Evolutionary conservation across 1,140 invertebrate genomes (phyloP).

Genomic region (Cydia amplana): DNA sequence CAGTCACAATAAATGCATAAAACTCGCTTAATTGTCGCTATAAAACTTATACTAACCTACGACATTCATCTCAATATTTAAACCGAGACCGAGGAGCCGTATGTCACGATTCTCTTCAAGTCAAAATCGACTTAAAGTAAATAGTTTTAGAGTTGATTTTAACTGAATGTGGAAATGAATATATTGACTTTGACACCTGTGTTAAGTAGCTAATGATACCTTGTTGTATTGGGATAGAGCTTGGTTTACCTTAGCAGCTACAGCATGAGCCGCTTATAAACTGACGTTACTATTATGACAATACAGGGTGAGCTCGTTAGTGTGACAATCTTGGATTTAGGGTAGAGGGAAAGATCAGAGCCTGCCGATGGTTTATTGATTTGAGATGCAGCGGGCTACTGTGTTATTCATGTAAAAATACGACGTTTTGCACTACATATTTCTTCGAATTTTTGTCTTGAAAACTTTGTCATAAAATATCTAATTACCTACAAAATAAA

Average conservation of each 20-base stretch:
- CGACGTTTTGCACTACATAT: too few species aligned
- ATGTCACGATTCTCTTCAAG: neutral
- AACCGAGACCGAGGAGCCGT: neutral
- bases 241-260: neutral
- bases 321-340: too few species aligned
- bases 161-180: neutral
- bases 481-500: too few species aligned
- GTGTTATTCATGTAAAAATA: too few species aligned
- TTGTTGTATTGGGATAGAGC: neutral
- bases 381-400: too few species aligned
- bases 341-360: too few species aligned
- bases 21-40: slow-evolving; percentile 65
- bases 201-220: neutral
- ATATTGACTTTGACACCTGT: neutral
- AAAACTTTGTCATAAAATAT: too few species aligned
- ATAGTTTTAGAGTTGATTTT: neutral
- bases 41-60: slow-evolving; percentile 44
- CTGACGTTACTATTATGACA: too few species aligned
- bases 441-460: too few species aligned
- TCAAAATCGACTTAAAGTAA: neutral
- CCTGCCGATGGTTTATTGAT: too few species aligned
- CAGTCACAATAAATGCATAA: slow-evolving; percentile 67
- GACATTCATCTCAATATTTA: slow-evolving; percentile 1
- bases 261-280: too few species aligned
- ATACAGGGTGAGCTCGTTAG: too few species aligned